A percentile compares a stretch with the other conserved stretches of the same genome.
Evolutionary conservation across 2,888 invertebrate genomes (phyloP).

Genomic region (Lepidochitona cinerea): DNA sequence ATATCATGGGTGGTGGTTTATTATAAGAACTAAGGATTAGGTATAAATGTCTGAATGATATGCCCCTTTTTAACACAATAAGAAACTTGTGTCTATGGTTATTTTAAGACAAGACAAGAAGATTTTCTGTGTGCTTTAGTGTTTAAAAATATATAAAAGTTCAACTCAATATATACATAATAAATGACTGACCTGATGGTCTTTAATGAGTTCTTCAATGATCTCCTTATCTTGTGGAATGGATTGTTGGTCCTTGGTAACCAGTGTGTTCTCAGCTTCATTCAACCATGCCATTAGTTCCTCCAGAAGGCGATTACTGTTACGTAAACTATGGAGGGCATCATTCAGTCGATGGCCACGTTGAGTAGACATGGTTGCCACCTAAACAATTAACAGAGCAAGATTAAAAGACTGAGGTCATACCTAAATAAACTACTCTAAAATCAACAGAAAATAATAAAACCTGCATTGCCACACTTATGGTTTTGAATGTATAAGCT

Average conservation of each 20-base stretch:
- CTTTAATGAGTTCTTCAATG: conserved; percentile 77
- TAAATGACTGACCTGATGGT: conserved; percentile 63
- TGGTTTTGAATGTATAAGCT: too few relatives aligned
- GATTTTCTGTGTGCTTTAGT: too few relatives aligned
- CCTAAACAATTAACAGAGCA: conserved; percentile 68
- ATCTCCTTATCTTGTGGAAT: conserved; percentile 90
- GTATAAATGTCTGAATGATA: too few relatives aligned
- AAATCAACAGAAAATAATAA: neutral
- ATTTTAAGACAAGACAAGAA: too few relatives aligned
- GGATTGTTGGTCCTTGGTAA: conserved; percentile 87
- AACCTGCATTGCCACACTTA: neutral
- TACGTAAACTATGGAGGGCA: conserved; percentile 84
- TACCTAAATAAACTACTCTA: too few relatives aligned
- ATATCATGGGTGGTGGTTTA: too few relatives aligned
- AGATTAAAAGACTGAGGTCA: too few relatives aligned
- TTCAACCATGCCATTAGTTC: conserved; percentile 95
- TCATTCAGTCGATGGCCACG: conserved; percentile 81
- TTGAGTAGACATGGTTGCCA: conserved; percentile 86
- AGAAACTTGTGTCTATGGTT: too few relatives aligned
- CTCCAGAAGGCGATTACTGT: conserved; percentile 90
- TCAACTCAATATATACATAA: too few relatives aligned
- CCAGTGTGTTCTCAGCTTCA: conserved; percentile 87
- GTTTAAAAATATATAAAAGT: too few relatives aligned
- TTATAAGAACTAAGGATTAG: too few relatives aligned
- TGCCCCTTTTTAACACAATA: too few relatives aligned